These are phyloP conservation scores for Eurystomus glaucurus DNA, from an alignment of 2,797 vertebrate species.

Conservation along the genomic window DNA sequence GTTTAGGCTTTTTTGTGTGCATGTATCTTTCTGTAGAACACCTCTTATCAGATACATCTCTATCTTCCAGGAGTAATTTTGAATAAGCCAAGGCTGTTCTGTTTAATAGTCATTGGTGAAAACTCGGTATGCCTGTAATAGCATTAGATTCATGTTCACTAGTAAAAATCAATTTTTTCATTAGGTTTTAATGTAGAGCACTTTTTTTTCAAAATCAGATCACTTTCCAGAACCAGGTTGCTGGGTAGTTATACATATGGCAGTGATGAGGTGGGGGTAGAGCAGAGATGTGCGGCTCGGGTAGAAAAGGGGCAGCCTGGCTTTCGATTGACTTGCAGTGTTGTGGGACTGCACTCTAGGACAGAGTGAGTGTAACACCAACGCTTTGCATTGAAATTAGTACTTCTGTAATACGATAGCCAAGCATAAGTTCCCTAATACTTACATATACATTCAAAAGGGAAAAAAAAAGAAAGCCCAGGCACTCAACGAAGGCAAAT, in stretches of 20 bases:
- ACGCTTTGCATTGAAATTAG: not conserved
- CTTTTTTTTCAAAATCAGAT: not conserved
- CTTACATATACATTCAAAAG: not conserved
- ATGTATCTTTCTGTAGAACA: not conserved
- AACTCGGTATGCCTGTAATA: not conserved
- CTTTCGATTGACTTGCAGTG: not conserved
- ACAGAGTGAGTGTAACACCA: not conserved
- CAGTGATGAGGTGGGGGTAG: rapidly evolving
- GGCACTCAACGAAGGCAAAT: not conserved
- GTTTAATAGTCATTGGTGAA: not conserved
- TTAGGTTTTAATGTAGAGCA: not conserved
- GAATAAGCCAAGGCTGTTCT: not conserved
- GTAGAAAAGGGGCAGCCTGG: not conserved
- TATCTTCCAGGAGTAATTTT: not conserved
- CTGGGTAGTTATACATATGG: not conserved
- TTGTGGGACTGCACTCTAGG: not conserved
- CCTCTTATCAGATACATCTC: not conserved
- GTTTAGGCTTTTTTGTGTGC: not conserved
- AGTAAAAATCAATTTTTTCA: not conserved
- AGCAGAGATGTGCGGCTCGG: not conserved
- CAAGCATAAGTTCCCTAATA: not conserved
- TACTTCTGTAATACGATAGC: not conserved
- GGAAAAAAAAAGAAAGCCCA: not conserved
- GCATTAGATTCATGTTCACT: not conserved
- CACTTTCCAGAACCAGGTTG: not conserved